These are phyloP conservation scores for Drosophila differens DNA, from an alignment of 2,888 invertebrate species.

Conservation along the genomic window DNA sequence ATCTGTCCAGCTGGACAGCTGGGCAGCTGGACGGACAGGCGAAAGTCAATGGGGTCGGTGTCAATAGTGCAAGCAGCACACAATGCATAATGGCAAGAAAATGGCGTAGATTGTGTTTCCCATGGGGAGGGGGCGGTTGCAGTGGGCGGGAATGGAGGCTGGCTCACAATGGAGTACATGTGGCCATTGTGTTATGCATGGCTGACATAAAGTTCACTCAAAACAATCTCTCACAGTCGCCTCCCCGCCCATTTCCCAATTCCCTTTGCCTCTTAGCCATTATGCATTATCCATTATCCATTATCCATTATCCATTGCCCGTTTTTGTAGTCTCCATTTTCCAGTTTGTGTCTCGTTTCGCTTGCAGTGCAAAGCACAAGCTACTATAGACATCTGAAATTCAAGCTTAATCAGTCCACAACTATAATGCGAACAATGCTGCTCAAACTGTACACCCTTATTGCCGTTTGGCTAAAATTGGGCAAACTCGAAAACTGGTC, in stretches of 20 bases:
- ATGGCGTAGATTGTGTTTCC: slow-evolving; percentile 65
- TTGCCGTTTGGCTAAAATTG: slow-evolving; percentile 7
- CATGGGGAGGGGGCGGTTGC: not conserved
- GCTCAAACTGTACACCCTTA: slow-evolving; percentile 21
- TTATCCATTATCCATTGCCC: not conserved
- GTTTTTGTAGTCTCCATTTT: not conserved
- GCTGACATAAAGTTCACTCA: slow-evolving; percentile 53
- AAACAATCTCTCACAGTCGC: slow-evolving; percentile 9
- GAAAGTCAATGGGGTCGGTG: slow-evolving; percentile 32
- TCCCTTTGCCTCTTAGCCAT: not conserved
- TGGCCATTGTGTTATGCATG: slow-evolving; percentile 52
- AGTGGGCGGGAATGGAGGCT: not conserved
- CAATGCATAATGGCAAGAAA: slow-evolving; percentile 67
- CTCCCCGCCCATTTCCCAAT: not conserved
- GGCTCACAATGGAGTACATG: slow-evolving; percentile 44
- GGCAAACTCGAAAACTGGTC: slow-evolving; percentile 15
- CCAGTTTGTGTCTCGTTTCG: slow-evolving; percentile 22
- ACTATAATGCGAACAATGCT: slow-evolving; percentile 29
- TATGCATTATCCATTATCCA: slow-evolving; percentile 6
- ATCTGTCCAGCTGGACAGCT: not conserved
- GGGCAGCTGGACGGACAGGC: slow-evolving; percentile 9
- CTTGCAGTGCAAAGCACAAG: not conserved
- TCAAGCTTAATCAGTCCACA: slow-evolving; percentile 43
- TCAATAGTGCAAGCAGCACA: slow-evolving; percentile 60
- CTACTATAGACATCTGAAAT: not conserved